Base-by-base conservation (phyloP, 23 tunicate species). In the Aplidium turbinatum region DNA sequence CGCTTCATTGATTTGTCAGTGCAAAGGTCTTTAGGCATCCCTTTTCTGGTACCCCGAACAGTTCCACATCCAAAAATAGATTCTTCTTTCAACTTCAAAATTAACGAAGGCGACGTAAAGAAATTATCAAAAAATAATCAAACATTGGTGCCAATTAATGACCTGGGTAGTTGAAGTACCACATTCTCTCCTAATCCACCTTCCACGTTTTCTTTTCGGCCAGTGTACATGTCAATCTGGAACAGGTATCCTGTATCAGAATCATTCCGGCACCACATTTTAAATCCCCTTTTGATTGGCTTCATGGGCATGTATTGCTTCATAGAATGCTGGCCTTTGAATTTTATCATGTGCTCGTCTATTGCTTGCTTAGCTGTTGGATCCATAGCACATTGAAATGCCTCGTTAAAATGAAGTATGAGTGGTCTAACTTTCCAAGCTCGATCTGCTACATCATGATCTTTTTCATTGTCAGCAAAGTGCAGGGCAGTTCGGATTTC, bases 71-170 rank as follows among this genome's bases (percentile, higher is more conserved):
- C 3, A 38, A 11, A 65, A 35, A 35, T 65, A 3, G 11, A 11
- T n/a, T n/a, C n/a, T n/a, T n/a, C n/a, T n/a, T n/a, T n/a, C n/a
- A n/a, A n/a, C n/a, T n/a, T n/a, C n/a, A n/a, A n/a, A n/a, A n/a
- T n/a, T n/a, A 36, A 7, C 18, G 19, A 25, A 28, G 72, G 72
- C 36, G 72, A 65, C 11, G 72, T 65, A 25, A n/a, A 65, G 38
- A 65, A 65, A 38, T 21, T 65, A 23, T 35, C 72, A 65, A 35
- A 65, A 65, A 65, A 65, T 2, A 65, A 36, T 65, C 72, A 36
- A 21, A 48, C 36, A 23, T 30, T n/a, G 4, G 50, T 19, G 22
- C 31, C 50, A 18, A 7, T 38, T n/a, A 38, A 28, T 6, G 50
- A 65, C 38, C 38, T 50, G 19, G 72, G 36, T 11, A 65, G 50